Evolutionary conservation across 2,113 vertebrate species (phyloP), one percentile per base, ranked within the genome.

Genomic region (Probosciger aterrimus): DNA sequence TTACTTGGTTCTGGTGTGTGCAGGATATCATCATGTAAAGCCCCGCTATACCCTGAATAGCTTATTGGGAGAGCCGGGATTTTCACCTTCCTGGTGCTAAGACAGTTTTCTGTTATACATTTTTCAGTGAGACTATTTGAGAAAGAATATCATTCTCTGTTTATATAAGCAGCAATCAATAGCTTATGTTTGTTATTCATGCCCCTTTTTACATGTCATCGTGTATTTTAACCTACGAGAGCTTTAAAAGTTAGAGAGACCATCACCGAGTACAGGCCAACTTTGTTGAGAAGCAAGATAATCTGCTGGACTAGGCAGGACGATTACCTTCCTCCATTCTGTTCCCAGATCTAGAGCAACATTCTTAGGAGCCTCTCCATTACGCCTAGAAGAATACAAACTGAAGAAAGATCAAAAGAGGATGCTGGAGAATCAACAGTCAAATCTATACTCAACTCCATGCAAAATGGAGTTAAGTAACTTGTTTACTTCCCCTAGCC

Each of bases 211-310:
- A 3, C 41, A 65, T 23, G 25, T 5, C 30, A 33, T 55, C 79
- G 10, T 25, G 4, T 31, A 18, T 41, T 76, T 69, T 63, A 64
- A n/a, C 19, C 20, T 24, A 14, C 3, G 18, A 11, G 11, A 75
- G 13, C 14, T 74, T 79, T 37, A 83, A 52, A 52, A 79, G 43
- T 43, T 53, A 46, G 27, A 22, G 27, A 20, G 8, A 23, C 20
- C 16, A 11, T 14, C 22, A 18, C 14, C 15, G 31, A 63, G 20
- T 2, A 43, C 5, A 63, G 16, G 9, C 4, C 2, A 4, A 50
- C 39, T n/a, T 3, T 18, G 11, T 4, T 62, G 41, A 65, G 37
- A 13, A 70, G 18, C 0, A 0, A 75, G 15, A n/a, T 0, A 6
- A 2, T 5, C 17, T 55, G 19, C 5, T 20, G 10, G 50, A 30